A percentile compares a stretch with the other conserved stretches of the same genome.
These are phyloP conservation scores for Lasius fuliginosus DNA, from an alignment of 2,888 invertebrate species.

Conservation along the genomic window DNA sequence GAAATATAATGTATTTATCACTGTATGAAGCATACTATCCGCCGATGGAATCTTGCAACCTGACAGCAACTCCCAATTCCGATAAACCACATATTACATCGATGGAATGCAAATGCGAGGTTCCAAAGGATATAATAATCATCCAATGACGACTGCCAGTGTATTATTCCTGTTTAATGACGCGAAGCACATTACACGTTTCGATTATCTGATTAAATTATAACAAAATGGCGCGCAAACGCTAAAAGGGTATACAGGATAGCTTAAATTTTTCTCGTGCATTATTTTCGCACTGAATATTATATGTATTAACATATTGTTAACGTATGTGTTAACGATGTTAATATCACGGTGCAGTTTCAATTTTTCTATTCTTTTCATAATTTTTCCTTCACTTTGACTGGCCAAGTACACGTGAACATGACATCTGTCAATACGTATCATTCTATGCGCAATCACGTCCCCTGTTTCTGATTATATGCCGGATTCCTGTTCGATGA, in stretches of 20 bases:
- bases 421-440: slow-evolving; percentile 77
- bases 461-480: slow-evolving; percentile 78
- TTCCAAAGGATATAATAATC: slow-evolving; percentile 74
- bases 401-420: not conserved
- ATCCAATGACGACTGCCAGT: slow-evolving; percentile 80
- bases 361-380: not conserved
- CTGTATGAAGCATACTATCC: slow-evolving; percentile 45
- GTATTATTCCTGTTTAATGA: slow-evolving; percentile 57
- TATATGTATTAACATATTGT: not conserved
- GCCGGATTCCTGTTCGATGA: slow-evolving; percentile 63
- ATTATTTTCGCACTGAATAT: not conserved
- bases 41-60: slow-evolving; percentile 48
- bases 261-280: not conserved
- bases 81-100: slow-evolving; percentile 34
- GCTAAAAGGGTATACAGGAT: not conserved
- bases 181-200: slow-evolving; percentile 29
- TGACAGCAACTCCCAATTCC: slow-evolving; percentile 44
- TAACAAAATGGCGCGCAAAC: not conserved
- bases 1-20: slow-evolving; percentile 62
- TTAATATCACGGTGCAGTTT: not conserved
- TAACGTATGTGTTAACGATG: not conserved
- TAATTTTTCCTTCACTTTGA: slow-evolving; percentile 6
- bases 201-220: slow-evolving; percentile 55
- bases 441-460: slow-evolving; percentile 61
- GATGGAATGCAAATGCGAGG: slow-evolving; percentile 42